Conservation (phyloP, 2,888 invertebrate species). For the Drosophila nr. perissopoda region DNA sequence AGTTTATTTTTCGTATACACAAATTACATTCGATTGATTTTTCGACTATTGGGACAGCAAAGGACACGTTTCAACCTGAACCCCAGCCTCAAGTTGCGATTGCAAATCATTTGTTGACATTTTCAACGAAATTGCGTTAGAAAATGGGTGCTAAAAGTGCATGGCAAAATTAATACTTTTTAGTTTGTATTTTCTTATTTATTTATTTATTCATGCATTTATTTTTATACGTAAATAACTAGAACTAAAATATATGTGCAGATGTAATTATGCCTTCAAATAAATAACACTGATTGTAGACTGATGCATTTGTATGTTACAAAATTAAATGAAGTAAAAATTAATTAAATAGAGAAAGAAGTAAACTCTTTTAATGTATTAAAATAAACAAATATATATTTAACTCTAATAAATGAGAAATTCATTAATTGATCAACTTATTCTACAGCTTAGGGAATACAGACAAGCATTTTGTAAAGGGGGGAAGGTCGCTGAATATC, state of each 20-base stretch:
- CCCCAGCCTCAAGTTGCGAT: conserved; percentile 28
- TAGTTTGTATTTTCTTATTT: background rate
- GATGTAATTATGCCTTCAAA: background rate
- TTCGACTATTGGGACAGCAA: conserved; percentile 17
- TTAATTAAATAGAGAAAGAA: background rate
- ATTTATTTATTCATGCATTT: background rate
- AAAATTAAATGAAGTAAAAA: background rate
- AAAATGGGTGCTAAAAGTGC: background rate
- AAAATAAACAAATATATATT: background rate
- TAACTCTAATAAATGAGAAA: background rate
- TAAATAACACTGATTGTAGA: background rate
- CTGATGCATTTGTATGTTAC: background rate
- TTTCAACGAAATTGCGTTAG: background rate
- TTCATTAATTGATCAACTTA: background rate
- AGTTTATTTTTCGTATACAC: conserved; percentile 27
- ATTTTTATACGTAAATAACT: background rate
- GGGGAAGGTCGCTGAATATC: background rate
- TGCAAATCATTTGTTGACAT: conserved; percentile 32
- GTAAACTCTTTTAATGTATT: background rate
- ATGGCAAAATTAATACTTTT: background rate
- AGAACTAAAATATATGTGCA: background rate
- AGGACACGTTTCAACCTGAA: conserved; percentile 38
- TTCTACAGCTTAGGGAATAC: background rate
- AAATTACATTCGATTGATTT: conserved; percentile 45
- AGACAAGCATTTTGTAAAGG: background rate